Conservation (phyloP, 1,140 invertebrate species). For the Saxidomus purpurata region DNA sequence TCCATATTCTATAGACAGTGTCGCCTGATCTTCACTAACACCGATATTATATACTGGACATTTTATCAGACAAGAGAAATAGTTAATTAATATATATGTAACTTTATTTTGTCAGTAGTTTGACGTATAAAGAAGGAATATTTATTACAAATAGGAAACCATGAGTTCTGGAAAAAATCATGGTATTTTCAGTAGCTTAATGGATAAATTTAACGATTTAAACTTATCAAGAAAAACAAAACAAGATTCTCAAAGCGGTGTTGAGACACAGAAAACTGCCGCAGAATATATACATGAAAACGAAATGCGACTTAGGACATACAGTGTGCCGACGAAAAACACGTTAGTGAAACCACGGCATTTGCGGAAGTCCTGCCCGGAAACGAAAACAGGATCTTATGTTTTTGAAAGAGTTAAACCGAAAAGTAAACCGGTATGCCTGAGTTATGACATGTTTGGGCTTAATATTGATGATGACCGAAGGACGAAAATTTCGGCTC, state of each 20-base stretch:
- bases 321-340: slow-evolving; percentile 77
- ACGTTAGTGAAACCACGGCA: slow-evolving; percentile 66
- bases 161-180: background rate
- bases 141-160: background rate
- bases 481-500: background rate
- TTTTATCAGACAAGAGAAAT: background rate
- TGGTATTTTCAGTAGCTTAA: background rate
- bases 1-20: background rate
- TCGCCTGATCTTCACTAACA: background rate
- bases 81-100: too few species aligned
- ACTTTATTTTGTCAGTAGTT: background rate
- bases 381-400: background rate
- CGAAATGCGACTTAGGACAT: slow-evolving; percentile 76
- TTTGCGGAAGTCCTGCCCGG: background rate
- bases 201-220: background rate
- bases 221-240: background rate
- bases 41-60: background rate
- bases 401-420: background rate
- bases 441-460: background rate
- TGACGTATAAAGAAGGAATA: background rate
- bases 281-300: slow-evolving; percentile 25
- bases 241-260: background rate
- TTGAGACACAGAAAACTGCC: background rate
- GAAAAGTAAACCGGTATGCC: background rate
- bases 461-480: background rate